Percentiles rank a stretch among this genome's conserved stretches.
Evolutionary conservation across 2,113 vertebrate species (phyloP).

Genomic region (Apteryx owenii): DNA sequence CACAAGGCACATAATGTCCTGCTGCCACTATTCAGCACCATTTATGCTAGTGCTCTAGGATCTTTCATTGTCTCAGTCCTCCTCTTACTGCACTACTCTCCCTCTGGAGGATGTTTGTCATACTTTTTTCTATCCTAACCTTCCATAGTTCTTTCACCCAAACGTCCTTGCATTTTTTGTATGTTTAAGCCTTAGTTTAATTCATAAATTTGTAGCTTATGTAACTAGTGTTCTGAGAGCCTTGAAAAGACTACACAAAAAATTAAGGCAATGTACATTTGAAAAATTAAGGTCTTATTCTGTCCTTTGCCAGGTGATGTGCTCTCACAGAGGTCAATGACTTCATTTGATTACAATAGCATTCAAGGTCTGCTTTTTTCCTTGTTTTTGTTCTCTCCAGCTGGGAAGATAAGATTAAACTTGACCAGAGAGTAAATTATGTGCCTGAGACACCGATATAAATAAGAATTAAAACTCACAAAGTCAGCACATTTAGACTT

Average conservation of each 20-base stretch:
- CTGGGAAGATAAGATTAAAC: neutral
- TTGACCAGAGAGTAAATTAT: neutral
- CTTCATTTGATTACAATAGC: neutral
- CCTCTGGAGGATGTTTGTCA: neutral
- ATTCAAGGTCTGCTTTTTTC: neutral
- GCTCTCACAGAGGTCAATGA: neutral
- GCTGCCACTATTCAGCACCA: slow-evolving; percentile 1
- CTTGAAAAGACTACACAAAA: neutral
- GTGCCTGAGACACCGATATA: neutral
- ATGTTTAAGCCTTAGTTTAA: neutral
- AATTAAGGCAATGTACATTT: neutral
- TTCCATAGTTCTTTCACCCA: neutral
- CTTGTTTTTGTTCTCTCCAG: neutral
- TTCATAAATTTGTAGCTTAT: neutral
- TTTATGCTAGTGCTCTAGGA: neutral
- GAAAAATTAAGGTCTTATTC: neutral
- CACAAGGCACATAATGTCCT: neutral
- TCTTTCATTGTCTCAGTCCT: neutral
- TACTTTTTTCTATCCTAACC: neutral
- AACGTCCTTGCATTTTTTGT: neutral
- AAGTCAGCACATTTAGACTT: neutral
- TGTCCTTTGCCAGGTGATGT: neutral
- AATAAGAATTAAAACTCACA: neutral
- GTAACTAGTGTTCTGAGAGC: neutral
- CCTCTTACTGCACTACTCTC: neutral